A percentile compares a stretch with the other conserved stretches of the same genome.
These are phyloP conservation scores for Cassiopea andromeda DNA, from an alignment of 30 jellyfish, hydroid and myxozoan genomes.

Conservation along the genomic window DNA sequence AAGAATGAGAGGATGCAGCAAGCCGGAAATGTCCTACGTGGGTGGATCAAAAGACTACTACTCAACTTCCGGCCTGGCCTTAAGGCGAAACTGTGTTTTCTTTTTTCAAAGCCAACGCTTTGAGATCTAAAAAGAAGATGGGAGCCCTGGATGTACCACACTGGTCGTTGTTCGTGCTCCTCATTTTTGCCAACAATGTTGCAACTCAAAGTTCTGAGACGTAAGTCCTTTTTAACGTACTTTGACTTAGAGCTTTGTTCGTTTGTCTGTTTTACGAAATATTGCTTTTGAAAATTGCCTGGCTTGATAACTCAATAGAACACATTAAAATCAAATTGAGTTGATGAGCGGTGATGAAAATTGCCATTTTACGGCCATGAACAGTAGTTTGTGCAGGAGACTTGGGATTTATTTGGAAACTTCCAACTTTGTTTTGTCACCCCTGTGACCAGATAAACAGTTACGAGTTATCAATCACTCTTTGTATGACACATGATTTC, in stretches of 20 bases:
- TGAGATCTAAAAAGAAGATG: not conserved
- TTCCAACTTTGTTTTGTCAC: too few species aligned
- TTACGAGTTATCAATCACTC: too few species aligned
- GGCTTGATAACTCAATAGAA: too few species aligned
- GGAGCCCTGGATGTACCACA: not conserved
- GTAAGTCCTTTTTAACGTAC: not conserved
- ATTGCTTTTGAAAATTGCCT: too few species aligned
- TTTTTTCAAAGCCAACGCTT: not conserved
- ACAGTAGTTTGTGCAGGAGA: too few species aligned
- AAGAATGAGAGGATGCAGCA: not conserved
- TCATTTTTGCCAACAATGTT: not conserved
- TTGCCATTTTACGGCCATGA: too few species aligned
- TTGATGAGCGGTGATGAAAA: too few species aligned
- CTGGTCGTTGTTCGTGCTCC: not conserved
- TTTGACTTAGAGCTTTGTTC: not conserved
- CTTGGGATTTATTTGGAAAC: too few species aligned
- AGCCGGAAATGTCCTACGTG: not conserved
- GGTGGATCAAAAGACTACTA: not conserved
- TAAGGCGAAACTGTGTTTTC: not conserved
- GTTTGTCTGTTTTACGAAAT: not conserved
- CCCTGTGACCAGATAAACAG: too few species aligned
- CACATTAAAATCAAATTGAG: too few species aligned
- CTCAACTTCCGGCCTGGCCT: conserved; percentile 18
- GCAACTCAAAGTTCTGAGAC: not conserved
- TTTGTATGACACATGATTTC: too few species aligned